These are phyloP conservation scores for Meganola albula DNA, from an alignment of 2,888 invertebrate genomes.

Conservation along the genomic window DNA sequence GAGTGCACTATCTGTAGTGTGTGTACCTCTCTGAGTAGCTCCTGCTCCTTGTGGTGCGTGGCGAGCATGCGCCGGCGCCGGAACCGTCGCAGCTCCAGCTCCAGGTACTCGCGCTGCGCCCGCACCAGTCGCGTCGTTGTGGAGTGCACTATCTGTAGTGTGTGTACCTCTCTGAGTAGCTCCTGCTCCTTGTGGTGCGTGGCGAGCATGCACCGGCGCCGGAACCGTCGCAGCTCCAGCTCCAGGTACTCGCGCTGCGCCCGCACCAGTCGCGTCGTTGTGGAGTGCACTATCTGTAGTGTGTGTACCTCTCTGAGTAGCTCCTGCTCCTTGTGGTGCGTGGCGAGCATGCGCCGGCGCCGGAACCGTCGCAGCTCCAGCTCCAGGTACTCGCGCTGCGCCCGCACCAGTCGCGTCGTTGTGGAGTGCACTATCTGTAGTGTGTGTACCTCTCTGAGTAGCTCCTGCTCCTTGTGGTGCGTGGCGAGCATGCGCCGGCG, in stretches of 20 bases:
- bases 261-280: background rate
- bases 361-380: background rate
- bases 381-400: background rate
- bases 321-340: slow-evolving; percentile 94
- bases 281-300: background rate
- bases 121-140: background rate
- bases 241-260: background rate
- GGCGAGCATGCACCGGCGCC: slow-evolving; percentile 86
- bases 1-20: too few species aligned
- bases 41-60: slow-evolving; percentile 93
- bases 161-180: slow-evolving; percentile 91
- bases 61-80: slow-evolving; percentile 86
- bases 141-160: too few species aligned
- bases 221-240: background rate
- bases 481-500: slow-evolving; percentile 88
- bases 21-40: slow-evolving; percentile 93
- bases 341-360: slow-evolving; percentile 87
- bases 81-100: background rate
- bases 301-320: slow-evolving; percentile 84
- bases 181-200: slow-evolving; percentile 94
- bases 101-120: background rate
- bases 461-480: slow-evolving; percentile 93
- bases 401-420: background rate
- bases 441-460: slow-evolving; percentile 84
- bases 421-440: background rate